Evolutionary conservation across 2,113 vertebrate species (phyloP).

Genomic region (Pelobates fuscus): DNA sequence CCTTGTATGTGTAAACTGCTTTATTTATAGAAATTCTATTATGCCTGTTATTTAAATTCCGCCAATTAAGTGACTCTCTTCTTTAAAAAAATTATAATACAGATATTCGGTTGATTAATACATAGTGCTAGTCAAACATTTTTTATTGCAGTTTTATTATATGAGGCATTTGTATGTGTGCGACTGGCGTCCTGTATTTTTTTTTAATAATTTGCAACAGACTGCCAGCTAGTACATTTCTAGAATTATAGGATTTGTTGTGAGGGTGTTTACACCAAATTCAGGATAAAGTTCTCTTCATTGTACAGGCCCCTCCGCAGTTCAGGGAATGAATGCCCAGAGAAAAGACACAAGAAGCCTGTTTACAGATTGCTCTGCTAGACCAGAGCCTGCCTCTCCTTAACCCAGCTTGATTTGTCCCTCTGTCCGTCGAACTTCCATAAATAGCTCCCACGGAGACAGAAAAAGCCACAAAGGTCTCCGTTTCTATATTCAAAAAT

Average conservation of each 20-base stretch:
- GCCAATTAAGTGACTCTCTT: no score
- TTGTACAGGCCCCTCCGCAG: not conserved
- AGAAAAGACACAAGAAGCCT: conserved; percentile 35
- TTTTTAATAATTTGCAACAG: not conserved
- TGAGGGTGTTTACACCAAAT: conserved; percentile 21
- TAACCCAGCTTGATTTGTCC: conserved; percentile 30
- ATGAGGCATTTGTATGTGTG: not conserved
- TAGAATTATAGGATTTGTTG: not conserved
- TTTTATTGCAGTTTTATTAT: no score
- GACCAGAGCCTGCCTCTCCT: conserved; percentile 2
- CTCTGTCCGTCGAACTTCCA: conserved; percentile 31
- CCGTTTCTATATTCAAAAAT: conserved; percentile 12
- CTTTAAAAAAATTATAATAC: no score
- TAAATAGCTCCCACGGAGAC: conserved; percentile 45
- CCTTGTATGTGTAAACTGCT: no score
- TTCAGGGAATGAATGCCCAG: conserved; percentile 22
- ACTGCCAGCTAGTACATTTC: not conserved
- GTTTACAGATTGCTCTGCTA: conserved; percentile 24
- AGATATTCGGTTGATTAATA: no score
- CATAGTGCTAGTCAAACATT: no score
- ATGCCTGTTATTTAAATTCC: no score
- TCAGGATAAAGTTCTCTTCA: conserved; percentile 27
- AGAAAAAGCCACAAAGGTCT: conserved; percentile 33
- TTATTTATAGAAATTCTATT: no score
- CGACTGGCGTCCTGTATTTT: not conserved